Evolutionary conservation across 2,113 vertebrate genomes (phyloP).

Genomic region (Ictidomys tridecemlineatus): DNA sequence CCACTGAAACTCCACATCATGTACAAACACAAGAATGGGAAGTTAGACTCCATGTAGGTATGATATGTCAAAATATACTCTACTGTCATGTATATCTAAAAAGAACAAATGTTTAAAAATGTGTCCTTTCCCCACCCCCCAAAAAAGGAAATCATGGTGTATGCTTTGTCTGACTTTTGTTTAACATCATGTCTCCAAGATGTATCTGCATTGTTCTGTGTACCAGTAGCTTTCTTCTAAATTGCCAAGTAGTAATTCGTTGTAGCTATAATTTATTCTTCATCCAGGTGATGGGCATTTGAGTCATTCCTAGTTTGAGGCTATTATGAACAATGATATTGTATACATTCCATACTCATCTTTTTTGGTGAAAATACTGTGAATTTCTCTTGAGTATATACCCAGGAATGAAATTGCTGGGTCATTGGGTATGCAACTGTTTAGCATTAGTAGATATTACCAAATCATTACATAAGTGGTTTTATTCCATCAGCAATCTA

Average conservation of each 20-base stretch:
- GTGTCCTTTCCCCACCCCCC: too few species aligned
- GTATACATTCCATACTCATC: not conserved
- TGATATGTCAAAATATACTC: too few species aligned
- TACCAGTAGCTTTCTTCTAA: not conserved
- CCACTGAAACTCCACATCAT: too few species aligned
- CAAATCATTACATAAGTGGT: not conserved
- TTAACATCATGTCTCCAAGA: not conserved
- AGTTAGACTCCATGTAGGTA: too few species aligned
- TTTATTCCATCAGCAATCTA: not conserved
- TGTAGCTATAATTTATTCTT: not conserved
- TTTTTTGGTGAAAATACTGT: not conserved
- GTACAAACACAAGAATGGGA: too few species aligned
- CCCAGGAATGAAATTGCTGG: not conserved
- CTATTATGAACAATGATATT: not conserved
- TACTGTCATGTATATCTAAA: too few species aligned
- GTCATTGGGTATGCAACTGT: not conserved
- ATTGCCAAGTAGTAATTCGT: not conserved
- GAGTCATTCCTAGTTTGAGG: slow-evolving; percentile 20
- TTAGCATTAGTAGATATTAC: slow-evolving; percentile 1
- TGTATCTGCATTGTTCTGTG: not conserved
- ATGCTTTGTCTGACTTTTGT: not conserved
- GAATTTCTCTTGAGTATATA: not conserved
- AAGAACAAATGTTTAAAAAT: too few species aligned
- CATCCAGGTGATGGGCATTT: not conserved
- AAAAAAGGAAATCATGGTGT: too few species aligned